Evolutionary conservation across 2,797 vertebrate species (phyloP), one percentile per base, ranked within the genome.

Genomic region (Silurus lanzhouensis): DNA sequence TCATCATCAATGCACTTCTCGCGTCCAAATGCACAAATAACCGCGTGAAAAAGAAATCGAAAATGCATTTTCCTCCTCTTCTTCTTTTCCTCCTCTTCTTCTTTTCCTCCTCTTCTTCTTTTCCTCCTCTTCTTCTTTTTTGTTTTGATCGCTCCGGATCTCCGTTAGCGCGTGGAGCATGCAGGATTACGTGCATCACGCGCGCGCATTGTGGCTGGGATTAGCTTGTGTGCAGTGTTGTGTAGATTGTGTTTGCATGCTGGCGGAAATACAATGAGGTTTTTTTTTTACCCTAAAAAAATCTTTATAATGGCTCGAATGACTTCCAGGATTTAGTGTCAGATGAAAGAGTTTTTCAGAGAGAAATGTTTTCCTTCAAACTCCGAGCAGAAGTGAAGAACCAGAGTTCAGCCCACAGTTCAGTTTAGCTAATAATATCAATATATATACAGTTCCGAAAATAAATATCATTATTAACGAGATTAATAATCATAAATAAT

Each of bases 151-250:
- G 22, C 2, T 27, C 61, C 27, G 63, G 61, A 52, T 10, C 61
- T 66, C 44, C 44, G 44, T 66, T 52, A 80, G 31, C 17, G 61
- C 78, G 14, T 80, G 78, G 13, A 48, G 78, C 78, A 25, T 80
- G 78, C 78, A 81, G 78, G 78, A 81, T 81, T 66, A 81, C 8
- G 61, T 19, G 63, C 61, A 10, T 52, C 61, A 27, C 61, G 61
- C 61, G 78, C 61, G 78, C 10, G 78, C 61, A 27, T 52, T 66
- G 44, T 64, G 8, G 8, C 44, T 27, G 64, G 78, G 61, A 81
- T 81, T 81, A 81, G n/a, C 1, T n/a, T 52, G 61, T 66, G 44
- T 66, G 48, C 44, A 66, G 0, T 64, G 78, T 52, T 64, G 20
- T 66, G 78, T 61, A 52, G 60, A 17, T 80, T 48, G 78, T 66